Evolutionary conservation across 2,888 invertebrate genomes (phyloP), one percentile per base, ranked within the genome.

Genomic region (Merodon equestris): DNA sequence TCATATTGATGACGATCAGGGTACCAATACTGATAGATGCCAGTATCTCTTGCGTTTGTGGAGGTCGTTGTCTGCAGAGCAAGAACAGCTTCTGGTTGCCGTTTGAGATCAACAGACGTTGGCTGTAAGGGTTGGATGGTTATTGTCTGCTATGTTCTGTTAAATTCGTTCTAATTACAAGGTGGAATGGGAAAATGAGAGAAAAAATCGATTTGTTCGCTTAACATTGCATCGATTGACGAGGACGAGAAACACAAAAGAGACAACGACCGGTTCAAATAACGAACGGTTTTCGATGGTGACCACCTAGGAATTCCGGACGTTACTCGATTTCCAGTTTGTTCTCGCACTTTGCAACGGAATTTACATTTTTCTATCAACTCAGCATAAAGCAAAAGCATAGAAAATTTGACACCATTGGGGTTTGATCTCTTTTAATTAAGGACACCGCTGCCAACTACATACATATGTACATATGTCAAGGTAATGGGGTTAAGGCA

Each of bases 51-150:
- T 15, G 48, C 9, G 40, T 44, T 60, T 40, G 53, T 60, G 15
- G 67, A 67, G 77, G 73, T 77, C 77, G 73, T 73, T 77, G 77
- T 67, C 73, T 66, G 72, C 50, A 72, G 77, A 54, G 27, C 27
- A 27, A 27, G 27, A 50, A 56, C 50, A 61, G 71, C 67, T 77
- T 73, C 76, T 77, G 7, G 27, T 27, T 27, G 27, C 27, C 27
- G 7, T 27, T 27, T 7, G 27, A 27, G 27, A 27, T 27, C 27
- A 27, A 7, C 7, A 2, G 27, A 27, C 27, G 7, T 27, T 7
- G 27, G 7, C n/a, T n/a, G n/a, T n/a, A n/a, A n/a, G n/a, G n/a
- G n/a, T n/a, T n/a, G n/a, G n/a, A n/a, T n/a, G 27, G 7, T 27
- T 27, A 67, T 72, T 57, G 47, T 66, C 47, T 17, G 76, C n/a